Evolutionary conservation across 2,888 invertebrate species (phyloP).

Genomic region (Rhimphoctona megacephalus): DNA sequence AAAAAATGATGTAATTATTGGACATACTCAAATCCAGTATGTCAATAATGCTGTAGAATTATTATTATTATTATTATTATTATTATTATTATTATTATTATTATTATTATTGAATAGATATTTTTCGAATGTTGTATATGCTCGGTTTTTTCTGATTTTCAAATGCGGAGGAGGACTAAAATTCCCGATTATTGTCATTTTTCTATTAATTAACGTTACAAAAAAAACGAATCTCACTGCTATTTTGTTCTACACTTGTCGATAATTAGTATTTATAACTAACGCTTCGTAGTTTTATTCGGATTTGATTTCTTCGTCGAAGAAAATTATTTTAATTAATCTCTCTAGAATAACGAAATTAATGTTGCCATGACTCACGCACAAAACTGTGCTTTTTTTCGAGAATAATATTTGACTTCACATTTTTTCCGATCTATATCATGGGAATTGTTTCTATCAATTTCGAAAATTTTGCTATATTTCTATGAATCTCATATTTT

Average conservation of each 20-base stretch:
- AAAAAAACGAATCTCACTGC: conserved; percentile 40
- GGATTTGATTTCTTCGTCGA: conserved; percentile 24
- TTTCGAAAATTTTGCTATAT: conserved; percentile 23
- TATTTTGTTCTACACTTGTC: conserved; percentile 15
- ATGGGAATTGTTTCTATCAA: neutral
- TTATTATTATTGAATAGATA: neutral
- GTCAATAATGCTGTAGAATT: neutral
- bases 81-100: neutral
- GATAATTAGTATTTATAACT: conserved; percentile 28
- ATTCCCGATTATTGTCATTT: neutral
- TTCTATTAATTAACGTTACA: neutral
- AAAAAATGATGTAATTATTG: neutral
- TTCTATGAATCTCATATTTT: conserved; percentile 46
- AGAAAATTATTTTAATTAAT: conserved; percentile 13
- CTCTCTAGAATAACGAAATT: conserved; percentile 27
- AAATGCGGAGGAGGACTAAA: neutral
- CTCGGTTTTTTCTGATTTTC: neutral
- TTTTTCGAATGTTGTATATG: neutral
- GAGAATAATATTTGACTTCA: neutral
- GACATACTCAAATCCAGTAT: neutral
- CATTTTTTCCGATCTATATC: conserved; percentile 28
- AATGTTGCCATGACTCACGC: conserved; percentile 59
- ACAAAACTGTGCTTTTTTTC: conserved; percentile 18
- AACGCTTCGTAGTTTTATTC: conserved; percentile 47
- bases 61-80: neutral